These are phyloP conservation scores for Megalonaias nervosa DNA, from an alignment of 1,140 invertebrate species.

Conservation along the genomic window DNA sequence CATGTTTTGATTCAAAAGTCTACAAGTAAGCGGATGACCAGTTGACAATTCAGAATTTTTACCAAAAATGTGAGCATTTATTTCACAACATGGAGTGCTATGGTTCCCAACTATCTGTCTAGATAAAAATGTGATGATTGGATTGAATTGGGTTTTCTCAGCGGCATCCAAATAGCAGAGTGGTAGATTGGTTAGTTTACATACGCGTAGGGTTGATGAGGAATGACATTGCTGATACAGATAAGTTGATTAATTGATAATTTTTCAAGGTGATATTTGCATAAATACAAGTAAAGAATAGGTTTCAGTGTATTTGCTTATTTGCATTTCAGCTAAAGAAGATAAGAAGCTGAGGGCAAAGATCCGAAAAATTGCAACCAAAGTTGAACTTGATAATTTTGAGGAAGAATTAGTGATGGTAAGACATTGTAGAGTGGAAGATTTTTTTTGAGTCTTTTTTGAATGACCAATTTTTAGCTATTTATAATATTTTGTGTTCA, in stretches of 20 bases:
- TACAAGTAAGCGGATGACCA: too few species aligned
- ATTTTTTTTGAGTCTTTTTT: too few species aligned
- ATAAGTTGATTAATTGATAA: neutral
- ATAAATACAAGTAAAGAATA: too few species aligned
- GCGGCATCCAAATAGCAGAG: too few species aligned
- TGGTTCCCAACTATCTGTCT: neutral
- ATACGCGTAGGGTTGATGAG: neutral
- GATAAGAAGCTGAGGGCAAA: conserved; percentile 78
- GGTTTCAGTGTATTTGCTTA: neutral
- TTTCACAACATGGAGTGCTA: too few species aligned
- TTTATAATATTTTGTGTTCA: too few species aligned
- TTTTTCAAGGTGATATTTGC: too few species aligned
- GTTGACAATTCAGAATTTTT: too few species aligned
- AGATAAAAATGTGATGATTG: neutral
- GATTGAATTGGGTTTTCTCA: neutral
- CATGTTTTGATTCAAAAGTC: too few species aligned
- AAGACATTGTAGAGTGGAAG: conserved; percentile 11
- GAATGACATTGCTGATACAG: neutral
- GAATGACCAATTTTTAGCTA: too few species aligned
- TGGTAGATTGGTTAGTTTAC: neutral
- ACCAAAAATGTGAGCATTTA: too few species aligned
- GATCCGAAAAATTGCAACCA: conserved; percentile 82
- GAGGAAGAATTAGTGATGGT: conserved; percentile 81
- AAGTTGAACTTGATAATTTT: conserved; percentile 88
- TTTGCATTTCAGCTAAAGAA: conserved; percentile 78